These are phyloP conservation scores for Mus pahari DNA, from an alignment of 2,113 vertebrate genomes.

Conservation along the genomic window DNA sequence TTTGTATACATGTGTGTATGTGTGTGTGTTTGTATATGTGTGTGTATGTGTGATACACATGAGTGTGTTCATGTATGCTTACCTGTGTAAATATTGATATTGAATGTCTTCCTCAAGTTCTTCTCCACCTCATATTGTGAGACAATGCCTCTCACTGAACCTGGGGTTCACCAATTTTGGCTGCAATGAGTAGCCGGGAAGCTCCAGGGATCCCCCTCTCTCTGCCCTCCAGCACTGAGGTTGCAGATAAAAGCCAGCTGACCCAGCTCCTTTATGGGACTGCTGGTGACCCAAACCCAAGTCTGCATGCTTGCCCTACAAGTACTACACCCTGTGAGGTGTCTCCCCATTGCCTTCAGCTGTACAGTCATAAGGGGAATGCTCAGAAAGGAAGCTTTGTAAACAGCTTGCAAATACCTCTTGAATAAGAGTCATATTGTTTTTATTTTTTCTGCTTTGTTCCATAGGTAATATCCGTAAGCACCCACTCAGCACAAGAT, in stretches of 20 bases:
- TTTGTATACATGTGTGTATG: too few relatives aligned
- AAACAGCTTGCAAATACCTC: neutral
- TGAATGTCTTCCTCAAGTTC: too few relatives aligned
- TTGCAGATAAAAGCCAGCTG: neutral
- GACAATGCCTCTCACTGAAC: too few relatives aligned
- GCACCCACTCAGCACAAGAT: neutral
- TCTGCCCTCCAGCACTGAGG: neutral
- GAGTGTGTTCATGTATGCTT: too few relatives aligned
- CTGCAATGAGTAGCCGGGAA: neutral
- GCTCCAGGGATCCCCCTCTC: neutral
- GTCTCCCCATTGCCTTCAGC: neutral
- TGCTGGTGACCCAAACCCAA: neutral
- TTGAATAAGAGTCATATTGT: constrained; percentile 1
- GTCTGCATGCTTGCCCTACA: neutral
- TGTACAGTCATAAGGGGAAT: neutral
- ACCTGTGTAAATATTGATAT: too few relatives aligned
- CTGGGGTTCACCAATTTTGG: neutral
- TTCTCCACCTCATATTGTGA: too few relatives aligned
- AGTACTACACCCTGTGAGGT: neutral
- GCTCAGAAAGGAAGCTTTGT: constrained; percentile 45
- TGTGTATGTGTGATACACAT: too few relatives aligned
- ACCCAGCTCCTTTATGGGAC: neutral
- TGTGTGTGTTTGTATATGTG: too few relatives aligned
- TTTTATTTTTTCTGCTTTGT: neutral
- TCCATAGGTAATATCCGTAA: neutral